Evolutionary conservation across 1,140 invertebrate species (phyloP), one percentile per base, ranked within the genome.

Genomic region (Propsilocerus akamusi): DNA sequence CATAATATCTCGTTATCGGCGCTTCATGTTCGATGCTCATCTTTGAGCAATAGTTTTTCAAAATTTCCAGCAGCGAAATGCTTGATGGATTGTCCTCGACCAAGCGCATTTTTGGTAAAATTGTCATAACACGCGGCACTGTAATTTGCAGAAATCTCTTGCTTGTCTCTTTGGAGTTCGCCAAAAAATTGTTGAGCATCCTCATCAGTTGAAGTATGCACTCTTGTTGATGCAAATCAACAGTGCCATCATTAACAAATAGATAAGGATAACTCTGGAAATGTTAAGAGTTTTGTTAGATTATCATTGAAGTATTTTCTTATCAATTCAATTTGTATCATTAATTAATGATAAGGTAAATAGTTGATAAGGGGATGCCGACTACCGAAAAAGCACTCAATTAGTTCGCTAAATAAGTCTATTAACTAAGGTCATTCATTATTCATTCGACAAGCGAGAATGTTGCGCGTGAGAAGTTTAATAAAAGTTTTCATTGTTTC

Each of bases 1-100:
- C 91, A 63, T 97, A 97, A 67, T 96, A 98, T 49, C 82, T 78
- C 1, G 83, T 79, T 48, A 66, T 63, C 8, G 62, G 59, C 49
- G 57, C 52, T 51, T 65, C 61, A 46, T 62, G 59, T 48, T 66
- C 63, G 5, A 61, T 54, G 28, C 59, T 57, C 1, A 58, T 49
- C 46, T 87, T 88, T 0, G 74, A 69, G 63, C 91, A 95, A 46
- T 86, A 78, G 52, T 84, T 80, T 60, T 94, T 91, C 57, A 92
- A 97, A 55, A 97, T 91, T 63, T 96, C 92, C 25, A 96, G 64
- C 5, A 97, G 68, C 0, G 91, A 93, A 5, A 95, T 70, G 0
- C 91, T 95, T 2, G 86, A 81, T 0, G 88, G 87, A 65, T 97
- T 97, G 63, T 97, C 94, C 67, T 98, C 93, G 1, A 97, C 89